phyloP scores from a whole-genome alignment of 2,888 invertebrate species.

The Xestia sexstrigata region DNA sequence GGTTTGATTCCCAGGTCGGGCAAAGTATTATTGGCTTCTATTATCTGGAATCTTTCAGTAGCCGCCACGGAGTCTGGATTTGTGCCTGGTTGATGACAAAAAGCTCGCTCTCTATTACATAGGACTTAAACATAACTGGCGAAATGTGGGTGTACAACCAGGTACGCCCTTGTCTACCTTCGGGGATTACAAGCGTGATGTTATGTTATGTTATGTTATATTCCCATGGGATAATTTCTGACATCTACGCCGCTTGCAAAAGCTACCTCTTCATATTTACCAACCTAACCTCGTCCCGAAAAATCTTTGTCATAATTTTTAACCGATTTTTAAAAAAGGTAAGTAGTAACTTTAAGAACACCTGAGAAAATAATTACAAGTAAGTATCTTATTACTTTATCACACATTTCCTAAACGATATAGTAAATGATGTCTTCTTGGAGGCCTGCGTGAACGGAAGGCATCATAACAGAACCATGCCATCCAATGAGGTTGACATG shows the following conservation, averaged over 20 bases:
- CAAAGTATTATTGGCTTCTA: too few species aligned
- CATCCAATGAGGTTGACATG: conserved; percentile 8
- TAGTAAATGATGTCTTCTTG: background rate
- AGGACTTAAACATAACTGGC: too few species aligned
- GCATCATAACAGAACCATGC: background rate
- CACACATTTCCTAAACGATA: conserved; percentile 4
- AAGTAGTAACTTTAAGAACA: background rate
- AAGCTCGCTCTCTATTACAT: too few species aligned
- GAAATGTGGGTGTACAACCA: too few species aligned
- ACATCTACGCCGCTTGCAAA: background rate
- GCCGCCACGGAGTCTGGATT: too few species aligned
- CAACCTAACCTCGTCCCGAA: background rate
- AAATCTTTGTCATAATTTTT: background rate
- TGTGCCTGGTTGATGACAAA: too few species aligned
- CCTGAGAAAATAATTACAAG: background rate
- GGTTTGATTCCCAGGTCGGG: too few species aligned
- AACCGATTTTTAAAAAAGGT: background rate
- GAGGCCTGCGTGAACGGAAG: conserved; percentile 17
- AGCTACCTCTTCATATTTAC: background rate
- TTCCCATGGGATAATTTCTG: background rate
- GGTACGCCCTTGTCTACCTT: background rate
- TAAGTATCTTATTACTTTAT: background rate
- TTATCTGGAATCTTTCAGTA: too few species aligned
- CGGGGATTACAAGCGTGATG: background rate
- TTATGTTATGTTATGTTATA: background rate